phyloP scores from a whole-genome alignment of 2,113 vertebrate species.

The Crotalus horridus region DNA sequence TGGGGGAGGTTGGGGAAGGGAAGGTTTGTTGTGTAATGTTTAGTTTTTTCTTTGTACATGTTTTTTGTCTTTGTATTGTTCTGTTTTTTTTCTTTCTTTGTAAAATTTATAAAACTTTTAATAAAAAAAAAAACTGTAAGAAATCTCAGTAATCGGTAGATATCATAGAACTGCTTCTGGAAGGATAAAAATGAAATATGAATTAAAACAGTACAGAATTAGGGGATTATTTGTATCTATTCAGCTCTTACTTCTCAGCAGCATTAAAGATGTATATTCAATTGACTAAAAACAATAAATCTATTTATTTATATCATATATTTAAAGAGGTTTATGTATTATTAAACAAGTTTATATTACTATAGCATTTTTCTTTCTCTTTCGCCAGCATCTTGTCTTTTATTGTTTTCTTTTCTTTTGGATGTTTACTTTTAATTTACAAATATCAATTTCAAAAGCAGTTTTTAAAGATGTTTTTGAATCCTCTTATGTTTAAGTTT shows the following conservation, averaged over 20 bases:
- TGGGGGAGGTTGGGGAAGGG: too few relatives aligned
- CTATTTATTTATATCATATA: background rate
- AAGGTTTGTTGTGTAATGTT: too few relatives aligned
- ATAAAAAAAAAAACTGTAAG: too few relatives aligned
- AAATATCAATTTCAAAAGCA: constrained; percentile 55
- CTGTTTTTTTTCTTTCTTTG: too few relatives aligned
- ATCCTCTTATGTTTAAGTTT: constrained; percentile 56
- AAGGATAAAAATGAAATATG: background rate
- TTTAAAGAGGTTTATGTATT: background rate
- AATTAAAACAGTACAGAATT: background rate
- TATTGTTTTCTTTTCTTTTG: background rate
- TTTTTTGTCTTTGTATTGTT: too few relatives aligned
- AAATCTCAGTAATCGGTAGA: background rate
- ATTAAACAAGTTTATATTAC: background rate
- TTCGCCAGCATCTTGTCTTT: constrained; percentile 19
- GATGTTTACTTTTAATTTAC: constrained; percentile 28
- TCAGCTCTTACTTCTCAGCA: background rate
- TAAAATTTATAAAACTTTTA: too few relatives aligned
- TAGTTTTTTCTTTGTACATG: too few relatives aligned
- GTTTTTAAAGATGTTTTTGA: constrained; percentile 14
- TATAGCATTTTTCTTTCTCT: background rate
- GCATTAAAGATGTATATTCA: background rate
- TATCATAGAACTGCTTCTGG: background rate
- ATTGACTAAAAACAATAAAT: background rate
- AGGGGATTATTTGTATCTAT: background rate